Percentiles rank a stretch among this genome's conserved stretches.
Conservation (phyloP, 2,797 vertebrate genomes). For the Smutsia gigantea region DNA sequence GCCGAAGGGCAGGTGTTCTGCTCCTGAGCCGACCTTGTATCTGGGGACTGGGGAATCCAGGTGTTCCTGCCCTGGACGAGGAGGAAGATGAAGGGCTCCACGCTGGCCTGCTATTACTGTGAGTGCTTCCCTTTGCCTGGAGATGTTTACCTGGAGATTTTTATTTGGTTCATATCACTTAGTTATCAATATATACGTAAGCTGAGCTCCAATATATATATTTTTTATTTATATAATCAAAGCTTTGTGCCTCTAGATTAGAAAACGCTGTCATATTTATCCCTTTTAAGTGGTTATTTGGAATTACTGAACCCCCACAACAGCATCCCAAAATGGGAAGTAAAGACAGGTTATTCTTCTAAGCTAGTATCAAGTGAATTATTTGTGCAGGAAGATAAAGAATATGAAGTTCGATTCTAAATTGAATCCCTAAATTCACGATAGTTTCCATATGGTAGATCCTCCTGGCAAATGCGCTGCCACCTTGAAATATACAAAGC, state of each 20-base stretch:
- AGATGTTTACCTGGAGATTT: conserved; percentile 16
- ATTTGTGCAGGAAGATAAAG: not conserved
- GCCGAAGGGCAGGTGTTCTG: not conserved
- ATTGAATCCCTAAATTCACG: not conserved
- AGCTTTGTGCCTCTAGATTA: conserved; percentile 21
- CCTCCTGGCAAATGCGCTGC: not conserved
- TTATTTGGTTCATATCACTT: not conserved
- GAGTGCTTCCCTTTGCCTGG: conserved; percentile 65
- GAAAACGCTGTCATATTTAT: not conserved
- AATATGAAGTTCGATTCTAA: not conserved
- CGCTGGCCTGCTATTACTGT: conserved; percentile 9
- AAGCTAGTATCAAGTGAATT: not conserved
- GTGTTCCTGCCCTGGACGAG: conserved; percentile 8
- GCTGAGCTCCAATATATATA: not conserved
- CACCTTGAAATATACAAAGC: not conserved
- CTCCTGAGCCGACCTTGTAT: not conserved
- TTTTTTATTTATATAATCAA: conserved; percentile 48
- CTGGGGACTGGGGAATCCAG: not conserved
- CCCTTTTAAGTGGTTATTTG: not conserved
- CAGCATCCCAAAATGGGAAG: not conserved
- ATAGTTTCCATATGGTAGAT: not conserved
- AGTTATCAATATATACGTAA: not conserved
- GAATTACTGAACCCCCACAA: not conserved
- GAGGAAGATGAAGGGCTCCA: not conserved
- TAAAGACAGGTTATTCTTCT: conserved; percentile 35